Evolutionary conservation across 1,140 invertebrate species (phyloP).

Genomic region (Carcinoscorpius rotundicauda): DNA sequence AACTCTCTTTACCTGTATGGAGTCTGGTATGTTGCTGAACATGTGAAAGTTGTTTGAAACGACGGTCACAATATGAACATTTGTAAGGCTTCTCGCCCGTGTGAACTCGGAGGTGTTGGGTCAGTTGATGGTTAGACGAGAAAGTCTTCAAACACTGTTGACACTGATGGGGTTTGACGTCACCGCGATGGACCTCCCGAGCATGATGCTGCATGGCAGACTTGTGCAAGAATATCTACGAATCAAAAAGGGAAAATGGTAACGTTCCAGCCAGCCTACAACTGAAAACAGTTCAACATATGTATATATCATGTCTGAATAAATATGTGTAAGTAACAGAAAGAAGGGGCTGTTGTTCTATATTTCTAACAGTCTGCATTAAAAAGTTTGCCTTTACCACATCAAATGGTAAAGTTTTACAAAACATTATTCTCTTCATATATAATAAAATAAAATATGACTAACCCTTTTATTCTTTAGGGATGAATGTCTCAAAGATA

Average conservation of each 20-base stretch:
- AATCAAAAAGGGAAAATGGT: slow-evolving; percentile 24
- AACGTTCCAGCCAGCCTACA: too few species aligned
- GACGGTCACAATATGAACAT: slow-evolving; percentile 85
- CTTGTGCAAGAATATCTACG: slow-evolving; percentile 94
- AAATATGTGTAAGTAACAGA: too few species aligned
- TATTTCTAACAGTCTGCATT: too few species aligned
- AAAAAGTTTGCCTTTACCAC: too few species aligned
- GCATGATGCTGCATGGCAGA: slow-evolving; percentile 89
- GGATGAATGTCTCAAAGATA: too few species aligned
- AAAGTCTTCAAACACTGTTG: slow-evolving; percentile 95
- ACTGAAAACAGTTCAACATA: too few species aligned
- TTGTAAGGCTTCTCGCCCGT: slow-evolving; percentile 91
- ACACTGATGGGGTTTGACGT: slow-evolving; percentile 77
- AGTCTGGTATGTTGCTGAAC: slow-evolving; percentile 88
- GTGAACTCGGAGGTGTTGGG: slow-evolving; percentile 88
- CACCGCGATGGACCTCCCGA: slow-evolving; percentile 47
- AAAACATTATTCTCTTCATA: too few species aligned
- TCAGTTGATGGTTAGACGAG: slow-evolving; percentile 90
- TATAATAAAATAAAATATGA: too few species aligned
- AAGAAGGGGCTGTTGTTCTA: too few species aligned
- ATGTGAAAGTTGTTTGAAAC: slow-evolving; percentile 89
- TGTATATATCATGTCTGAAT: too few species aligned
- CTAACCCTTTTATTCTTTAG: too few species aligned
- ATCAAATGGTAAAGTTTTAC: too few species aligned
- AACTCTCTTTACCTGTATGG: slow-evolving; percentile 67